Evolutionary conservation across 2,888 invertebrate species (phyloP).

Genomic region (Phragmatobia fuliginosa): DNA sequence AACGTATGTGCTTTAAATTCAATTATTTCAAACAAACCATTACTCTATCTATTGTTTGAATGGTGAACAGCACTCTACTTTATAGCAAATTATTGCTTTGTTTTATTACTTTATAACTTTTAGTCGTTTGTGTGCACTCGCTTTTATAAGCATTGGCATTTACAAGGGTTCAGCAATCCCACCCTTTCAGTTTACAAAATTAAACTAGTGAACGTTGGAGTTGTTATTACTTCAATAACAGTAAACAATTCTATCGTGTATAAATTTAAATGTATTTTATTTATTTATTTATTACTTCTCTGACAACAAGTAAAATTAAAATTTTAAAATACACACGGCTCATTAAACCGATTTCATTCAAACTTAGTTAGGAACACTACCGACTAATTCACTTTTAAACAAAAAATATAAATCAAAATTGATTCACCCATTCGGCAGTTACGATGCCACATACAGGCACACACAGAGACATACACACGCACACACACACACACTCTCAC

Average conservation of each 20-base stretch:
- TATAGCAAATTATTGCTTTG: not conserved
- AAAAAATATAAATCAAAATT: no score
- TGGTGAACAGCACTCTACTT: not conserved
- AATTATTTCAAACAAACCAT: not conserved
- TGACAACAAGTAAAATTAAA: not conserved
- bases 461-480: no score
- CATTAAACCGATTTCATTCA: no score
- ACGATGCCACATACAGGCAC: no score
- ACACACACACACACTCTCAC: no score
- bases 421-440: no score
- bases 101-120: not conserved
- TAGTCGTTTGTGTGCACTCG: not conserved
- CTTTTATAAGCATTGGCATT: not conserved
- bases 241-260: not conserved
- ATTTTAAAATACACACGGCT: no score
- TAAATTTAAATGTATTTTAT: not conserved
- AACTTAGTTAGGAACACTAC: no score
- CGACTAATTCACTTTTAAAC: no score
- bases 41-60: not conserved
- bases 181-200: not conserved
- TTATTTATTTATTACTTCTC: not conserved
- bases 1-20: not conserved
- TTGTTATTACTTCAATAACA: not conserved
- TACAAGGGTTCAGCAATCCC: not conserved
- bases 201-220: not conserved